Evolutionary conservation across 2,797 vertebrate genomes (phyloP).

Genomic region (Bovichtus diacanthus): DNA sequence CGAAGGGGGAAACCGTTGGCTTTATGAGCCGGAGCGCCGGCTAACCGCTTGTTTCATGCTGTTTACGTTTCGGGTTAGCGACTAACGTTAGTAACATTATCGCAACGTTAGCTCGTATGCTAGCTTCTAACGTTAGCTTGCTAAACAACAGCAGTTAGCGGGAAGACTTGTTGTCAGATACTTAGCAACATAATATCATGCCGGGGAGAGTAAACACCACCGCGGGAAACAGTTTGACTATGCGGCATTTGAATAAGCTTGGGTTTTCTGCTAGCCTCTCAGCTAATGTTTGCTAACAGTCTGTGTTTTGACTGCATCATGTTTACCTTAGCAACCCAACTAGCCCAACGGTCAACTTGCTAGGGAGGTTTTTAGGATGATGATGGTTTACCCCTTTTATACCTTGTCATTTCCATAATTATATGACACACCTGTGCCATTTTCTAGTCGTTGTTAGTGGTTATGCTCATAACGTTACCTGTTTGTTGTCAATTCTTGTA

Average conservation of each 20-base stretch:
- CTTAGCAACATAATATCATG: constrained; percentile 22
- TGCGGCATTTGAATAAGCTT: constrained; percentile 29
- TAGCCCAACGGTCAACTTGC: constrained; percentile 42
- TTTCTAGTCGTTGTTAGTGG: background rate
- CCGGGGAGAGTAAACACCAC: constrained; percentile 50
- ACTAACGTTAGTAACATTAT: constrained; percentile 62
- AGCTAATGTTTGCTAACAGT: constrained; percentile 82
- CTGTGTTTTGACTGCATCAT: constrained; percentile 78
- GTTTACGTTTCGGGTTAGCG: constrained; percentile 76
- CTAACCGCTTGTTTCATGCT: constrained; percentile 69
- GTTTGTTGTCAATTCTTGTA: background rate
- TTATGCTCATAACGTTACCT: background rate
- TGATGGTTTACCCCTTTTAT: constrained; percentile 13
- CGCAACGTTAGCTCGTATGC: constrained; percentile 67
- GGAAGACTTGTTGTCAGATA: constrained; percentile 71
- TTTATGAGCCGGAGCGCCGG: constrained; percentile 31
- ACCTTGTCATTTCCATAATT: background rate
- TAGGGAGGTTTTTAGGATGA: constrained; percentile 3
- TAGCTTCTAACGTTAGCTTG: constrained; percentile 66
- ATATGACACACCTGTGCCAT: background rate
- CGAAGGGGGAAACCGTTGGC: constrained; percentile 18
- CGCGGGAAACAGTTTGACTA: constrained; percentile 13
- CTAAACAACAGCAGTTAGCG: constrained; percentile 77
- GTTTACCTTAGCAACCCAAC: constrained; percentile 76
- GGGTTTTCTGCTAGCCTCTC: constrained; percentile 44